Evolutionary conservation across 1,140 invertebrate species (phyloP).

Genomic region (Bilobella aurantiaca): DNA sequence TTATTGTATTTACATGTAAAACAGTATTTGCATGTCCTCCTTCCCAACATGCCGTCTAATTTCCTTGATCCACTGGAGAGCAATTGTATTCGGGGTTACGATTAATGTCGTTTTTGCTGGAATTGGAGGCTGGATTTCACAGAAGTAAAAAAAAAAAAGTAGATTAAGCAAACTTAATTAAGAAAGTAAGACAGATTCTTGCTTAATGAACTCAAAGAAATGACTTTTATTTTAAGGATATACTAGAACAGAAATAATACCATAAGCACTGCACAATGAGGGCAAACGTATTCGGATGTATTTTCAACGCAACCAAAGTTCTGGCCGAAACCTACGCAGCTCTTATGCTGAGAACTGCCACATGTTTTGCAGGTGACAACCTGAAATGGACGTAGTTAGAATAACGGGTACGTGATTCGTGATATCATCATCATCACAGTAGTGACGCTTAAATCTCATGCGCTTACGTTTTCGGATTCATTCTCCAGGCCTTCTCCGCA

Average conservation of each 20-base stretch:
- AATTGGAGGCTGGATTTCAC: slow-evolving; percentile 40
- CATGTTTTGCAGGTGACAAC: slow-evolving; percentile 47
- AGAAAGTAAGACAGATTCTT: neutral
- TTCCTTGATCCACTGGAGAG: slow-evolving; percentile 63
- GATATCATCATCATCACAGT: too few species aligned
- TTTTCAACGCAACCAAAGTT: slow-evolving; percentile 36
- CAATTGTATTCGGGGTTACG: slow-evolving; percentile 57
- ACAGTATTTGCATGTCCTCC: slow-evolving; percentile 46
- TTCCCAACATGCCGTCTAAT: slow-evolving; percentile 54
- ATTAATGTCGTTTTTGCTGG: slow-evolving; percentile 57
- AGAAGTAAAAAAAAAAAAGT: too few species aligned
- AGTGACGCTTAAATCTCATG: too few species aligned
- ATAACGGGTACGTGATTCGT: too few species aligned
- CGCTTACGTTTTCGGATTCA: too few species aligned
- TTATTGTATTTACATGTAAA: slow-evolving; percentile 43
- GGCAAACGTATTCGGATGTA: slow-evolving; percentile 46
- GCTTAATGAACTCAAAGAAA: neutral
- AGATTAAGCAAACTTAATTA: too few species aligned
- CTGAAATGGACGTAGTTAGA: too few species aligned
- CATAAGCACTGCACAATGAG: slow-evolving; percentile 47
- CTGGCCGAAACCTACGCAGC: slow-evolving; percentile 49
- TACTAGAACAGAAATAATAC: slow-evolving; percentile 21
- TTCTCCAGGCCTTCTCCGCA: slow-evolving; percentile 26
- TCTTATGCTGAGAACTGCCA: slow-evolving; percentile 49
- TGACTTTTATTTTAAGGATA: too few species aligned